phyloP scores from a whole-genome alignment of 2,888 invertebrate species.

The Blera fallax region DNA sequence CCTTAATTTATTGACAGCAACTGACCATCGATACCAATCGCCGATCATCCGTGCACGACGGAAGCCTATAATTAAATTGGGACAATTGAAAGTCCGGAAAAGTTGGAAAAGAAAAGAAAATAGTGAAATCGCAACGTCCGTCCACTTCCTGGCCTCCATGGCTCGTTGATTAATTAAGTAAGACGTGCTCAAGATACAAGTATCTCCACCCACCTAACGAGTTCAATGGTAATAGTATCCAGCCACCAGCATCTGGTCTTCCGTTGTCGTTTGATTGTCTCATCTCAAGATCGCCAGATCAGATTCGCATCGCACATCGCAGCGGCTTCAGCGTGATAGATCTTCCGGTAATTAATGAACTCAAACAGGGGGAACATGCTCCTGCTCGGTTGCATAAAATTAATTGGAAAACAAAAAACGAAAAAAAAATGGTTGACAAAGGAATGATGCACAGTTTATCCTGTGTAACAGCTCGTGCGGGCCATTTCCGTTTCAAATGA shows the following conservation, averaged over 20 bases:
- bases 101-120: not conserved
- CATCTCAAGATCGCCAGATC: constrained; percentile 17
- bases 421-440: constrained; percentile 2
- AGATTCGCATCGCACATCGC: constrained; percentile 17
- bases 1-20: constrained; percentile 1
- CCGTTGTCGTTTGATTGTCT: constrained; percentile 5
- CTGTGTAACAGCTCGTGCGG: constrained; percentile 58
- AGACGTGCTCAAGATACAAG: not conserved
- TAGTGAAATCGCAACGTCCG: constrained; percentile 20
- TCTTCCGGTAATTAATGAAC: constrained; percentile 50
- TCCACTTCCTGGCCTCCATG: constrained; percentile 29
- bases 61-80: constrained; percentile 33
- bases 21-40: constrained; percentile 14
- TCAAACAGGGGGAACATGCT: constrained; percentile 24
- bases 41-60: constrained; percentile 35
- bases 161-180: constrained; percentile 29
- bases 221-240: constrained; percentile 5
- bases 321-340: constrained; percentile 9
- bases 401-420: too few relatives aligned
- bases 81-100: constrained; percentile 49
- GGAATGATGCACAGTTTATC: constrained; percentile 14
- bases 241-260: not conserved
- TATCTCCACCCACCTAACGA: constrained; percentile 23
- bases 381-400: constrained; percentile 9
- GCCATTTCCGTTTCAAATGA: constrained; percentile 49